phyloP scores from a whole-genome alignment of 2,888 invertebrate genomes.

The Mayetiola destructor region DNA sequence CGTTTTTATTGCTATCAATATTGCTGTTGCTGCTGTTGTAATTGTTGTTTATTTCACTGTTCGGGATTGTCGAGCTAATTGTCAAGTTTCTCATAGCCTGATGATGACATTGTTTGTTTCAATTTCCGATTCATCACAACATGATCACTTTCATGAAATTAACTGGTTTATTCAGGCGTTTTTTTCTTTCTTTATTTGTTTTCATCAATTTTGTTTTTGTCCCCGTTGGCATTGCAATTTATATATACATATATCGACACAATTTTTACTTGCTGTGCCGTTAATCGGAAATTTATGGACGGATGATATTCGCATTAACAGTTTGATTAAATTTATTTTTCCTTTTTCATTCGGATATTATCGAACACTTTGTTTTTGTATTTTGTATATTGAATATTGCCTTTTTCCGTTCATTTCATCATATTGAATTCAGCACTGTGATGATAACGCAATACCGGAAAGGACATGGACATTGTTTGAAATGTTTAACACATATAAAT shows the following conservation, averaged over 20 bases:
- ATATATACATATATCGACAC: neutral
- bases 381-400: too few species aligned
- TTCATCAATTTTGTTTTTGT: neutral
- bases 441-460: slow-evolving; percentile 7
- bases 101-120: neutral
- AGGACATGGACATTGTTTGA: neutral
- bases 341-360: slow-evolving; percentile 6
- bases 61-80: too few species aligned
- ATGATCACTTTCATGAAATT: slow-evolving; percentile 5
- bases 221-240: neutral
- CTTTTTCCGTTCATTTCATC: too few species aligned
- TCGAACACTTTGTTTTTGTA: too few species aligned
- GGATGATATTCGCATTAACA: neutral
- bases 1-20: neutral
- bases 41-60: neutral
- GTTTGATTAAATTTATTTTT: slow-evolving; percentile 8
- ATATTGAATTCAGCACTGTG: neutral
- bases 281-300: slow-evolving; percentile 1
- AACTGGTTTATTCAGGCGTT: too few species aligned
- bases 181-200: neutral
- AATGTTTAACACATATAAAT: neutral
- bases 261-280: neutral
- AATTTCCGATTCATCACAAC: too few species aligned
- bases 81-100: too few species aligned
- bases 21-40: neutral